Evolutionary conservation across 2,113 vertebrate genomes (phyloP).

Genomic region (Antechinus flavipes): DNA sequence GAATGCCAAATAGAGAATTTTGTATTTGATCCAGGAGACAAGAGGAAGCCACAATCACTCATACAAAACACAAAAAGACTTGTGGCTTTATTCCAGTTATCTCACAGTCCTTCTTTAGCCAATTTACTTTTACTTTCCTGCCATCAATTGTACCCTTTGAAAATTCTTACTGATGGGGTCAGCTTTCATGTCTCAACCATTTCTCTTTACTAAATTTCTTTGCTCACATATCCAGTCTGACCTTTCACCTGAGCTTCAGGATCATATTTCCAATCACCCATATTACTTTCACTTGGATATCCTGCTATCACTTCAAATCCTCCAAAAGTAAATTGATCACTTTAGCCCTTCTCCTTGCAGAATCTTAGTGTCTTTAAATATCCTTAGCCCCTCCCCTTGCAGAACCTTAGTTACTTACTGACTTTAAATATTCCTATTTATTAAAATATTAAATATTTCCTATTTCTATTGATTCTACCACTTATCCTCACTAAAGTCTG

Average conservation of each 20-base stretch:
- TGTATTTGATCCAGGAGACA: neutral
- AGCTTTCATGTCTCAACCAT: neutral
- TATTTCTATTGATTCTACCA: neutral
- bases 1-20: neutral
- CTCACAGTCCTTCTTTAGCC: neutral
- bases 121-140: neutral
- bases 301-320: neutral
- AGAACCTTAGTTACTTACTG: neutral
- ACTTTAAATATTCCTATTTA: neutral
- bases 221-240: neutral
- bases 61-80: neutral
- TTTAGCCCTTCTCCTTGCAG: neutral
- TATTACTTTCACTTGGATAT: neutral
- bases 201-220: neutral
- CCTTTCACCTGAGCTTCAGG: neutral
- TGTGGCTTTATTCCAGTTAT: neutral
- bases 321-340: neutral
- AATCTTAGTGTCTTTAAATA: neutral
- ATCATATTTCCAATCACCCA: neutral
- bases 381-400: neutral
- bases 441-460: neutral
- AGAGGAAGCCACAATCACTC: neutral
- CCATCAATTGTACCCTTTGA: neutral
- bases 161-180: neutral
- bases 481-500: neutral